Base-by-base conservation (phyloP, 37 sponge, comb jelly and placozoan genomes). In the Tethya wilhelma region DNA sequence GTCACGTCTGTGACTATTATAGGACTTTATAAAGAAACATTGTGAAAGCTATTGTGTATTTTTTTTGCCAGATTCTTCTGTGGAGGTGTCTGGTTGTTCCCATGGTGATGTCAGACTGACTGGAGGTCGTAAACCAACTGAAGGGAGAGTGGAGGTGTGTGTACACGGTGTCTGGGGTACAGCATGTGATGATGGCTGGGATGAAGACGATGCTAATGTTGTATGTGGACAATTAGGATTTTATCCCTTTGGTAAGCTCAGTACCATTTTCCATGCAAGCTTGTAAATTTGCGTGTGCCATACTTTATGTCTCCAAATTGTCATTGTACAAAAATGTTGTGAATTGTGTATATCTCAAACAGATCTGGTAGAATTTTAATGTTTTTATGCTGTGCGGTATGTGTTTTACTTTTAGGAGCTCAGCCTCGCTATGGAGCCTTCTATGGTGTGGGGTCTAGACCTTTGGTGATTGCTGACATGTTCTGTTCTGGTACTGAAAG, bases 151-250 rank as follows among this genome's bases (percentile, higher is more conserved):
- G 53, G 53, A 49, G 53, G 53, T 49, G 53, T 49, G 53, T 49
- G 14, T 49, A 9, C 53, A 49, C 14, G 53, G 53, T 49, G 53
- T 49, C 9, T 49, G 53, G 53, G 53, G 53, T 19, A 49, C 53
- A 49, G 53, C n/a, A n/a, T n/a, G n/a, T n/a, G n/a, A n/a, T n/a
- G n/a, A n/a, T n/a, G n/a, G n/a, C n/a, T n/a, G n/a, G 53, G 53
- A 49, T 49, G 53, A 9, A 60, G 26, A 25, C 22, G 63, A 60
- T 60, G 63, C 63, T n/a, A 60, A 60, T 23, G 63, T 60, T 60
- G 63, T 60, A 7, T 60, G 63, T 60, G 63, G 63, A 12, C 63
- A 60, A 26, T n/a, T 60, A 7, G 63, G 63, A 60, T 60, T 25
- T 26, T n/a, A 25, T 60, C 63, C 22, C 7, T n/a, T 12, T 25